These are phyloP conservation scores for Ceratoteleas bidentatus DNA, from an alignment of 1,140 invertebrate genomes.

Conservation along the genomic window DNA sequence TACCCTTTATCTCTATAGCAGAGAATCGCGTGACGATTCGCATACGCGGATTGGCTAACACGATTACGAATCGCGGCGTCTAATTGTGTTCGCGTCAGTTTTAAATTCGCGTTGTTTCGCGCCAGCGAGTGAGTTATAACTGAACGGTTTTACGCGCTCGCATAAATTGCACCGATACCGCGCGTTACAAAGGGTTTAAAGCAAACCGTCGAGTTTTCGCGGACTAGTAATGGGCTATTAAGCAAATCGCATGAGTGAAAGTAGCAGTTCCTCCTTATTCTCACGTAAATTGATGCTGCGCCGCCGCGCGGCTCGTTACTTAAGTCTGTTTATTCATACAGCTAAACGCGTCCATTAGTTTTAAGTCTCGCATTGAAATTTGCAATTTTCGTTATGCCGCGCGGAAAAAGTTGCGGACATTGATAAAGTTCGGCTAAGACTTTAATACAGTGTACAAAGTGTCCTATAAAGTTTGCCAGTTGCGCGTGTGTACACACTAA, in stretches of 20 bases:
- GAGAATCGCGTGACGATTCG: slow-evolving; percentile 4
- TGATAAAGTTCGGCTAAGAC: too few relatives aligned
- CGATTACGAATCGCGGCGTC: slow-evolving; percentile 12
- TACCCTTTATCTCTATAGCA: too few relatives aligned
- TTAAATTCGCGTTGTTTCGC: slow-evolving; percentile 4
- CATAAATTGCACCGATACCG: slow-evolving; percentile 13
- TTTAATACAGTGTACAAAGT: too few relatives aligned
- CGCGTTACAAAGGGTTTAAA: slow-evolving; percentile 16
- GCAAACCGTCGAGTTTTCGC: slow-evolving; percentile 18
- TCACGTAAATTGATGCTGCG: slow-evolving; percentile 12
- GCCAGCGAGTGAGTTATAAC: slow-evolving; percentile 13
- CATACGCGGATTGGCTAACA: slow-evolving; percentile 5
- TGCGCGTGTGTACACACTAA: too few relatives aligned
- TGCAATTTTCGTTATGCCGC: too few relatives aligned
- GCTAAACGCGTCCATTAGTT: too few relatives aligned
- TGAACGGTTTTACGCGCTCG: slow-evolving; percentile 10
- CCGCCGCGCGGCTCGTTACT: neutral
- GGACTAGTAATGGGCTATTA: slow-evolving; percentile 27
- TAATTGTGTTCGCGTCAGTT: slow-evolving; percentile 27
- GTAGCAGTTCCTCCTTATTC: slow-evolving; percentile 12
- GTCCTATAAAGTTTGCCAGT: too few relatives aligned
- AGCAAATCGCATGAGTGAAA: slow-evolving; percentile 34
- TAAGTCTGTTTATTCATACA: neutral
- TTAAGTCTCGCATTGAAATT: too few relatives aligned
- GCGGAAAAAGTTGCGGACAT: too few relatives aligned